Conservation (phyloP, 2,797 vertebrate genomes). For the Heteromormyrus szaboi region DNA sequence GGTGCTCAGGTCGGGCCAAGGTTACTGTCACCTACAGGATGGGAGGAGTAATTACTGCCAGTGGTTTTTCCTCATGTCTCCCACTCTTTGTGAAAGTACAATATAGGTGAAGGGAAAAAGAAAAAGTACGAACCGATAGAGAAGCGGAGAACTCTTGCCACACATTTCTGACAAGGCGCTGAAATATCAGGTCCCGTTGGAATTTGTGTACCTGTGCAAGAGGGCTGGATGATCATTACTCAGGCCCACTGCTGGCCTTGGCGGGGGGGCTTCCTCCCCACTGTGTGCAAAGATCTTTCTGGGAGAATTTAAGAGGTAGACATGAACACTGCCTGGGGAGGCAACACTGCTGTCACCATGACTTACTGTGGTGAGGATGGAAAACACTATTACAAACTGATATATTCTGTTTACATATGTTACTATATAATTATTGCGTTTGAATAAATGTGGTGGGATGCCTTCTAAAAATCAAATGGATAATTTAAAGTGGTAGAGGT, state of each 20-base stretch:
- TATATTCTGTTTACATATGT: not conserved
- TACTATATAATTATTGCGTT: not conserved
- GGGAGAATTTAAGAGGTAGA: not conserved
- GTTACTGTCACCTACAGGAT: slow-evolving; percentile 32
- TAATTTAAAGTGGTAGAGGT: not conserved
- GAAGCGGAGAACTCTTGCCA: not conserved
- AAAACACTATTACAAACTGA: not conserved
- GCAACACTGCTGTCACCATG: not conserved
- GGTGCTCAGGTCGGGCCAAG: slow-evolving; percentile 36
- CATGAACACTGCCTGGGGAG: not conserved
- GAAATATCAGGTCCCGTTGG: not conserved
- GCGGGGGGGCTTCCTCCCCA: not conserved
- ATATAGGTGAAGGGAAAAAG: not conserved
- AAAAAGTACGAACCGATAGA: not conserved
- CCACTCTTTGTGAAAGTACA: not conserved
- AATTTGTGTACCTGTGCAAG: not conserved
- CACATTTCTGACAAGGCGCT: not conserved
- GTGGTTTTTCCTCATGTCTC: slow-evolving; percentile 26
- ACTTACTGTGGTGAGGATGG: not conserved
- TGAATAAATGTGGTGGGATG: not conserved
- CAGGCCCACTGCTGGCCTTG: not conserved
- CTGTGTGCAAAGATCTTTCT: not conserved
- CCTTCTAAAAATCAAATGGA: not conserved
- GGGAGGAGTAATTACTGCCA: slow-evolving; percentile 45
- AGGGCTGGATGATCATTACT: not conserved